phyloP scores from a whole-genome alignment of 2,888 invertebrate species.

The Seira sanloemensis region DNA sequence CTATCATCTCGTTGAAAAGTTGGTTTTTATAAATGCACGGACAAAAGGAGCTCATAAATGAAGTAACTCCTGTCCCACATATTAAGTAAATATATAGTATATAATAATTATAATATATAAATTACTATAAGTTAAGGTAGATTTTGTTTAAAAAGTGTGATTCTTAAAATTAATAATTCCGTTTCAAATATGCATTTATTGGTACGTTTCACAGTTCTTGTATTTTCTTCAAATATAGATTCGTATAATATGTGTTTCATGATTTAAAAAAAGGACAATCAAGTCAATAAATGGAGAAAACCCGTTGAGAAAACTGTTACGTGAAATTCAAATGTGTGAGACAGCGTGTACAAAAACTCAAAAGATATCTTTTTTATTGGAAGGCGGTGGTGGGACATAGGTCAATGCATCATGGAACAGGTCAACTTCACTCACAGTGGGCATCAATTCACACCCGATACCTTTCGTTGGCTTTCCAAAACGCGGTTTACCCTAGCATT shows the following conservation, averaged over 20 bases:
- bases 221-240: not conserved
- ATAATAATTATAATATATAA: constrained; percentile 11
- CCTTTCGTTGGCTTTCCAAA: no score
- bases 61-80: not conserved
- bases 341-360: not conserved
- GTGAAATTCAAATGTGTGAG: not conserved
- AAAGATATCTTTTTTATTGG: no score
- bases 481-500: no score
- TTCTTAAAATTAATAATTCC: constrained; percentile 45
- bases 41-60: not conserved
- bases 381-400: no score
- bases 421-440: no score
- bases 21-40: not conserved
- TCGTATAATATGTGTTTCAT: not conserved
- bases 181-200: constrained; percentile 28
- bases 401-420: no score
- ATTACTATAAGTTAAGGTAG: not conserved
- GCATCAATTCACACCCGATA: no score
- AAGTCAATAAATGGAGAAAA: constrained; percentile 5
- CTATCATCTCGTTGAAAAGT: constrained; percentile 9
- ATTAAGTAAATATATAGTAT: no score
- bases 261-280: not conserved
- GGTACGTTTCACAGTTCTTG: constrained; percentile 51
- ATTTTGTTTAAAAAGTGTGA: no score
- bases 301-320: not conserved